Conservation (phyloP, 2,113 vertebrate species). For the Neodon shergylaensis region DNA sequence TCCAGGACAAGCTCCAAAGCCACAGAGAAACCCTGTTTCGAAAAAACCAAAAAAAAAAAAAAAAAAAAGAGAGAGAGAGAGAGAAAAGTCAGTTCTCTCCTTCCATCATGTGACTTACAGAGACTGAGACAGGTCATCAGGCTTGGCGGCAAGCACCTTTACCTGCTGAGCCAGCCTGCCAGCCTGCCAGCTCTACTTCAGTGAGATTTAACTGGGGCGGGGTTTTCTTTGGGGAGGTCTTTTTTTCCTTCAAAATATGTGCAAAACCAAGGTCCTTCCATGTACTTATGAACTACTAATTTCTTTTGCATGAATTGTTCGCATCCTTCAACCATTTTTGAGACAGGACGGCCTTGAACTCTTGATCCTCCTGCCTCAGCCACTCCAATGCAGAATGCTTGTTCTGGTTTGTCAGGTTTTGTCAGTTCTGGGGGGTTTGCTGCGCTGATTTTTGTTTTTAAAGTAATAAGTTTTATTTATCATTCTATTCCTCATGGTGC, state of each 20-base stretch:
- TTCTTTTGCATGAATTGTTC: neutral
- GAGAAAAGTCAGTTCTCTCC: neutral
- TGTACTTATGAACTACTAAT: neutral
- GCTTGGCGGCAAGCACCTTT: neutral
- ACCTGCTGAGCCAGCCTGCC: neutral
- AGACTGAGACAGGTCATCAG: neutral
- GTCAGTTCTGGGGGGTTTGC: neutral
- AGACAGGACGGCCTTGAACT: neutral
- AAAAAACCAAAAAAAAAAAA: too few relatives aligned
- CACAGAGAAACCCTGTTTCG: too few relatives aligned
- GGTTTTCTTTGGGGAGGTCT: neutral
- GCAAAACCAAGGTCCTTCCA: neutral
- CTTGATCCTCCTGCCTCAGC: neutral
- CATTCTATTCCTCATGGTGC: neutral
- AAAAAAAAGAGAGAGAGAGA: too few relatives aligned
- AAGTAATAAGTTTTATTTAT: conserved; percentile 32
- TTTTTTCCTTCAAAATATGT: neutral
- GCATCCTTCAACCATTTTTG: neutral
- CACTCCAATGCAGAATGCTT: neutral
- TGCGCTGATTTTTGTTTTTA: neutral
- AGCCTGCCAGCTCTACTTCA: neutral
- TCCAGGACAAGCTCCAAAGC: too few relatives aligned
- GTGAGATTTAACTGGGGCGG: neutral
- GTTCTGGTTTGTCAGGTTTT: neutral
- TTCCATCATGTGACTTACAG: neutral